These are phyloP conservation scores for Aphaenogaster ashmeadi DNA, from an alignment of 1,140 invertebrate species.

Conservation along the genomic window DNA sequence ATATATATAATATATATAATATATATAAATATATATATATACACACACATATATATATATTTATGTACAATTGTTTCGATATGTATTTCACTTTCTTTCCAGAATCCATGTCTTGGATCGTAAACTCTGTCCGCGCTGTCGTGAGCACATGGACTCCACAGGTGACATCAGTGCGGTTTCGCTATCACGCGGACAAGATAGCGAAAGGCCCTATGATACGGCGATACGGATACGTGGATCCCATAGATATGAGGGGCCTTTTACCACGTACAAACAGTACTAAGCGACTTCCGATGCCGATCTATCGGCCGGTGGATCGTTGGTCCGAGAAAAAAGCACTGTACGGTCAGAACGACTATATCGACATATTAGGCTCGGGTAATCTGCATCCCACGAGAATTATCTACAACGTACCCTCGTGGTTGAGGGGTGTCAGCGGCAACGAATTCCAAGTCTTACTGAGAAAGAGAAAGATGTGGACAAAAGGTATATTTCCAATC, in stretches of 20 bases:
- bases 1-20: too few species aligned
- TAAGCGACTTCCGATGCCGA: conserved; percentile 88
- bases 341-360: conserved; percentile 99
- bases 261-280: conserved; percentile 89
- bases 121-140: conserved; percentile 62
- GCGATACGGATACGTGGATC: conserved; percentile 91
- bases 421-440: conserved; percentile 95
- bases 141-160: conserved; percentile 82
- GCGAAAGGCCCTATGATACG: conserved; percentile 88
- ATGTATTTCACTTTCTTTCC: conserved; percentile 13
- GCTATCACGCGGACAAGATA: conserved; percentile 91
- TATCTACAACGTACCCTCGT: conserved; percentile 94
- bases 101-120: conserved; percentile 78
- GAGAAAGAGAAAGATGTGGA: conserved; percentile 91
- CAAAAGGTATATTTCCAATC: conserved; percentile 87
- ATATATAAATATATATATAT: too few species aligned
- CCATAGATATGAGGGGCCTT: conserved; percentile 89
- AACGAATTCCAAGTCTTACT: conserved; percentile 95
- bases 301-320: conserved; percentile 91
- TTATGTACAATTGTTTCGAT: not conserved
- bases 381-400: conserved; percentile 93
- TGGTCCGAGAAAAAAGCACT: conserved; percentile 93
- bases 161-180: conserved; percentile 86
- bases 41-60: not conserved
- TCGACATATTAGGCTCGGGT: conserved; percentile 96